Evolutionary conservation across 2,113 vertebrate species (phyloP).

Genomic region (Anhinga anhinga): DNA sequence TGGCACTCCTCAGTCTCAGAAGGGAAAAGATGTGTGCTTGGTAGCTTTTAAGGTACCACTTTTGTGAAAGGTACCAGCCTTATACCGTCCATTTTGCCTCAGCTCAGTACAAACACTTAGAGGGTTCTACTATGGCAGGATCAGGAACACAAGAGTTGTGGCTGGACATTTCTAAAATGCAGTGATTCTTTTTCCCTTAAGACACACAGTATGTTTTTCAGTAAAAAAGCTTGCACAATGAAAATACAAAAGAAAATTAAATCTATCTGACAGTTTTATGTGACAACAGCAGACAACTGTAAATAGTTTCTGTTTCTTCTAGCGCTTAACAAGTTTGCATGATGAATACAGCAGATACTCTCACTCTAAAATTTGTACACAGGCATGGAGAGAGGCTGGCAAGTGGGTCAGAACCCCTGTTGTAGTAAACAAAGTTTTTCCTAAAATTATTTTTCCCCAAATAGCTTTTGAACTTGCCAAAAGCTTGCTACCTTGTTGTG

Average conservation of each 20-base stretch:
- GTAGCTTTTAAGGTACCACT: neutral
- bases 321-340: neutral
- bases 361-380: neutral
- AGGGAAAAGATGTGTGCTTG: neutral
- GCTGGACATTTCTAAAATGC: neutral
- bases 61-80: neutral
- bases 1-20: neutral
- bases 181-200: neutral
- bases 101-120: neutral
- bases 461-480: neutral
- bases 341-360: neutral
- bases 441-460: neutral
- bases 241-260: neutral
- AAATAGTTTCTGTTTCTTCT: neutral
- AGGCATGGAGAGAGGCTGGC: neutral
- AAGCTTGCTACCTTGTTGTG: neutral
- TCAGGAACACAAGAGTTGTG: neutral
- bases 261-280: neutral
- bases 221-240: neutral
- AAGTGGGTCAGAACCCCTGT: neutral
- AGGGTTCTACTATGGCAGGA: neutral
- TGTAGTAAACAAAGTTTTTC: accelerated
- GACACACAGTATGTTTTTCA: neutral
- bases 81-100: neutral
- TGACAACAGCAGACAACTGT: neutral